phyloP scores from a whole-genome alignment of 2,888 invertebrate species.

The Chymomyza procnemis region DNA sequence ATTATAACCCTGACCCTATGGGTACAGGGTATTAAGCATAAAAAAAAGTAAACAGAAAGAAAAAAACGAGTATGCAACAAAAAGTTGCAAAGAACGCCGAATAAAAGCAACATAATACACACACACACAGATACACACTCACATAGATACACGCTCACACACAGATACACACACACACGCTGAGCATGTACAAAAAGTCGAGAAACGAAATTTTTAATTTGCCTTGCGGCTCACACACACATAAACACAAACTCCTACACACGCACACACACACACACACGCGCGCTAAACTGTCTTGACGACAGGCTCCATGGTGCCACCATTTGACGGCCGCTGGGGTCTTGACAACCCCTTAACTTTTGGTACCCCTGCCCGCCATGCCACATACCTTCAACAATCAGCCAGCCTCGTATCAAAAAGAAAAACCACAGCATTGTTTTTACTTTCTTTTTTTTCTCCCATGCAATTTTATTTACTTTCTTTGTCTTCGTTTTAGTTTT shows the following conservation, averaged over 20 bases:
- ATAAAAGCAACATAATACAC: slow-evolving; percentile 27
- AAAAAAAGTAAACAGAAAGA: slow-evolving; percentile 32
- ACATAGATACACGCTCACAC: too few relatives aligned
- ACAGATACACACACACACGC: neutral
- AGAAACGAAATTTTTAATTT: slow-evolving; percentile 73
- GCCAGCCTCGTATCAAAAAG: slow-evolving; percentile 1
- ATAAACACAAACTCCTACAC: slow-evolving; percentile 22
- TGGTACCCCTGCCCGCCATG: neutral
- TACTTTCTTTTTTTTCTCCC: slow-evolving; percentile 14
- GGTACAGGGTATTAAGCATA: neutral
- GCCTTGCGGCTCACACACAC: slow-evolving; percentile 58
- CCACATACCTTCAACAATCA: neutral
- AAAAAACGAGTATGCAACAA: slow-evolving; percentile 5
- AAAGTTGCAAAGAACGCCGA: slow-evolving; percentile 58
- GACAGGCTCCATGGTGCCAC: slow-evolving; percentile 28
- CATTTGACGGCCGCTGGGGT: neutral
- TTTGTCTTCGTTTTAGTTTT: neutral
- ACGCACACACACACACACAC: slow-evolving; percentile 17
- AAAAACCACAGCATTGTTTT: slow-evolving; percentile 34
- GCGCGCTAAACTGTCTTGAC: slow-evolving; percentile 48
- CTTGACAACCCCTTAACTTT: neutral
- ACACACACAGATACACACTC: neutral
- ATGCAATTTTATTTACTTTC: slow-evolving; percentile 12
- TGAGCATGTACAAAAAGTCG: slow-evolving; percentile 61
- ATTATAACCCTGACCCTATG: neutral